phyloP scores from a whole-genome alignment of 2,113 vertebrate species.

The human (Homo sapiens) region DNA sequence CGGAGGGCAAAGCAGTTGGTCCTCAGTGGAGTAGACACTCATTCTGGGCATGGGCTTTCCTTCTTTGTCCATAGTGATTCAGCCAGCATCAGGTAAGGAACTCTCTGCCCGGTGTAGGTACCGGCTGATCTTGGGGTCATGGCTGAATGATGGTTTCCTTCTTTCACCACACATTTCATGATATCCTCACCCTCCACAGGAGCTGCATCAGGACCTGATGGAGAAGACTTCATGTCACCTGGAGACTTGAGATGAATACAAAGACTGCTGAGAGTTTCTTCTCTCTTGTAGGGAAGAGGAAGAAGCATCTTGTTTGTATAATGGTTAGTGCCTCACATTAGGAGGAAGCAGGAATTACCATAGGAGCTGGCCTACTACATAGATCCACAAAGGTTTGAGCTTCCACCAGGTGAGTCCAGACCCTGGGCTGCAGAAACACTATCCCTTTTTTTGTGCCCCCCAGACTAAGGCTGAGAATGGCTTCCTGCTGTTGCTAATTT shows the following conservation, averaged over 20 bases:
- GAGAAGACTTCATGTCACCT: not conserved
- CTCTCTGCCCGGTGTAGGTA: not conserved
- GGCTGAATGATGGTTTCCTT: not conserved
- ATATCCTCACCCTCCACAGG: not conserved
- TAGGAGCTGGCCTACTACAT: too few species aligned
- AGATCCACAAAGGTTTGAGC: not conserved
- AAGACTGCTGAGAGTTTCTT: not conserved
- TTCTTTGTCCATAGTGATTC: not conserved
- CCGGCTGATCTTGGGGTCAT: not conserved
- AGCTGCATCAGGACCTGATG: not conserved
- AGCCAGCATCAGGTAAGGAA: not conserved
- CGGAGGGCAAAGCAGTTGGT: not conserved
- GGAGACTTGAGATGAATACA: not conserved
- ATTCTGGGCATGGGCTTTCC: not conserved
- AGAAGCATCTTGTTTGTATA: not conserved
- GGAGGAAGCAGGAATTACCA: not conserved
- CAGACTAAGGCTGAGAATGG: not conserved
- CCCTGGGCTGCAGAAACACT: not conserved
- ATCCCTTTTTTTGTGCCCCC: not conserved
- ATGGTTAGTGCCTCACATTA: not conserved
- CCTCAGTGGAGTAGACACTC: not conserved
- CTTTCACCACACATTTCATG: not conserved
- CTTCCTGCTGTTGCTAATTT: not conserved
- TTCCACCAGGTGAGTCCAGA: not conserved
- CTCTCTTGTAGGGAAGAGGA: not conserved